A percentile compares a stretch with the other conserved stretches of the same genome.
Evolutionary conservation across 2,113 vertebrate genomes (phyloP).

Genomic region (Psittacus erithacus): DNA sequence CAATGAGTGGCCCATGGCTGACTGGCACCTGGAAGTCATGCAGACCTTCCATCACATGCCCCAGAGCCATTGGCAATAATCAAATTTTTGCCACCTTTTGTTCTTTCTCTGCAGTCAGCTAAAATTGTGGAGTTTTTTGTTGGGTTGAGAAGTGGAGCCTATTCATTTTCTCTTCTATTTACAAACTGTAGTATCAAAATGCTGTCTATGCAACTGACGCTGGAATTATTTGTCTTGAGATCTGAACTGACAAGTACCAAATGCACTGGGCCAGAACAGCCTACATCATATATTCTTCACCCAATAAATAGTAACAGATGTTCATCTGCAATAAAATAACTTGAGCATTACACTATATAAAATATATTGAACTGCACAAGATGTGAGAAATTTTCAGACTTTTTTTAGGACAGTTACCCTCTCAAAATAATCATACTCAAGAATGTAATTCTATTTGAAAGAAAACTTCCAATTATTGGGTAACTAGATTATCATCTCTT

Average conservation of each 20-base stretch:
- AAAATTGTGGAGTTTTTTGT: background rate
- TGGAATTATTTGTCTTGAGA: slow-evolving; percentile 4
- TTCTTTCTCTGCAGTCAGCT: background rate
- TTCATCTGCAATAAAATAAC: background rate
- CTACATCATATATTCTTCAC: background rate
- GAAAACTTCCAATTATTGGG: background rate
- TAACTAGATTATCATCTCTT: background rate
- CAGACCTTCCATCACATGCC: background rate
- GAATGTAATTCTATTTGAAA: background rate
- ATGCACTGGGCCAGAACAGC: background rate
- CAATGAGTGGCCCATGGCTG: background rate
- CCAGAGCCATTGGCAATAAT: background rate
- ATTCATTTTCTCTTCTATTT: background rate
- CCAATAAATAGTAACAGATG: background rate
- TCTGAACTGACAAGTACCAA: background rate
- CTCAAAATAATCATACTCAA: background rate
- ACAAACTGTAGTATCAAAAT: background rate
- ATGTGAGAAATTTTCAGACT: background rate
- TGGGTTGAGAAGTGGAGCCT: rapidly evolving
- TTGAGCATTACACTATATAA: background rate
- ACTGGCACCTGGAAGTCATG: background rate
- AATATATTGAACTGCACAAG: background rate
- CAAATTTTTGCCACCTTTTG: background rate
- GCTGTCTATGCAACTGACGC: background rate
- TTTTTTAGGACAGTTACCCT: background rate